Evolutionary conservation across 2,113 vertebrate genomes (phyloP), one percentile per base, ranked within the genome.

Genomic region (Monopterus albus): DNA sequence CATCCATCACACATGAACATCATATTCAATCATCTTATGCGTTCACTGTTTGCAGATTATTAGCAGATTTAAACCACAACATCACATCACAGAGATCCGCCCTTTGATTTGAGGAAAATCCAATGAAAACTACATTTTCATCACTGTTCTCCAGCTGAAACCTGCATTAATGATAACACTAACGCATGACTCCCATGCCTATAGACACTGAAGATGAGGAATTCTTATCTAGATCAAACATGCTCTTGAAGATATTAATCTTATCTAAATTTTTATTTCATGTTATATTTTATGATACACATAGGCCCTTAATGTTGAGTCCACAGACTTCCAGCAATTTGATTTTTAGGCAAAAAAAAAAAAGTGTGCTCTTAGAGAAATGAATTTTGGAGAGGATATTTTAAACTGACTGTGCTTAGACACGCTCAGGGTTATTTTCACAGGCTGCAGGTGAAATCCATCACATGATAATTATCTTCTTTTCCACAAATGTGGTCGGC

Each of bases 231-330:
- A 36, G 40, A 81, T 84, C 59, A 18, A 74, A 83, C 79, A 65
- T 69, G 75, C 66, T 84, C 74, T 88, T 78, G 78, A 88, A 88
- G 85, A 85, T 81, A 80, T 65, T 60, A 59, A 63, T 67, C 69
- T 77, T 58, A 84, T 88, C 71, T 79, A 52, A 57, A 76, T 77
- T 79, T 72, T 33, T 12, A 58, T 84, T 85, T 84, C 29, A 84
- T 81, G 87, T 79, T 7, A 79, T 66, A 87, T 82, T 70, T 55
- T 20, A 25, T 42, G 76, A 84, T 76, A 68, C 31, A 61, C 52
- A 53, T 36, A 40, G 35, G 65, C 35, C 55, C 45, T 72, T 6
- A 46, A 26, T 43, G 25, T 70, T 61, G 42, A 69, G 31, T 17
- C 29, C 63, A 66, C 51, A 72, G 29, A 38, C 72, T 77, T 74